Evolutionary conservation across 2,113 vertebrate genomes (phyloP).

Genomic region (Anarhynchus alexandrinus): DNA sequence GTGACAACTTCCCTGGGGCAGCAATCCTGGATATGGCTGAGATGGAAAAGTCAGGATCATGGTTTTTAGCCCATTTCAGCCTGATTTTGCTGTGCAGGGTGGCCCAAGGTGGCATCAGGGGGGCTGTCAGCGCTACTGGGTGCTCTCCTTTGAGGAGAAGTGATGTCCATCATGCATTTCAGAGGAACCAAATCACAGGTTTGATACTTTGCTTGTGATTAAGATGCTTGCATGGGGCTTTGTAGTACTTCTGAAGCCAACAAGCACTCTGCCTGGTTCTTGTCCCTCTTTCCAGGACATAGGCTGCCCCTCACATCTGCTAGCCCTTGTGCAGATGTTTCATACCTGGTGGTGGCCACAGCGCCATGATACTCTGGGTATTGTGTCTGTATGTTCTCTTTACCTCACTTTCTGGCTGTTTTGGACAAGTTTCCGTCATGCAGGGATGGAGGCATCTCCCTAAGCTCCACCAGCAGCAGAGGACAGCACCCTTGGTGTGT

Average conservation of each 20-base stretch:
- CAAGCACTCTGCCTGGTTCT: neutral
- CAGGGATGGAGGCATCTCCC: neutral
- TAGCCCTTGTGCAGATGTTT: neutral
- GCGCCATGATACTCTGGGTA: too few species aligned
- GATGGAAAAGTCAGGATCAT: neutral
- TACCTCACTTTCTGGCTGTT: neutral
- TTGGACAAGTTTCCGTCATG: fast-evolving
- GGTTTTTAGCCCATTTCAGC: neutral
- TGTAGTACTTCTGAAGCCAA: too few species aligned
- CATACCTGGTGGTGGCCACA: neutral
- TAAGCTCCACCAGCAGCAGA: neutral
- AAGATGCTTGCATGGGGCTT: neutral
- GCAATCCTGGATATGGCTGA: neutral
- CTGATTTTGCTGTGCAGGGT: neutral
- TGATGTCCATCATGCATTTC: fast-evolving
- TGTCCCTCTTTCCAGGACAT: neutral
- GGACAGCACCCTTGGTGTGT: fast-evolving
- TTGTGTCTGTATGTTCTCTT: neutral
- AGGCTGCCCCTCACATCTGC: neutral
- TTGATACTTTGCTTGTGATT: neutral
- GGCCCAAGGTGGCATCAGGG: neutral
- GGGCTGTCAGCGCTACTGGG: neutral
- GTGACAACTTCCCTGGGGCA: neutral
- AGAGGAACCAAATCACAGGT: neutral
- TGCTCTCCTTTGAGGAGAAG: neutral